Evolutionary conservation across 2,113 vertebrate species (phyloP), one percentile per base, ranked within the genome.

Genomic region (Alethe diademata): DNA sequence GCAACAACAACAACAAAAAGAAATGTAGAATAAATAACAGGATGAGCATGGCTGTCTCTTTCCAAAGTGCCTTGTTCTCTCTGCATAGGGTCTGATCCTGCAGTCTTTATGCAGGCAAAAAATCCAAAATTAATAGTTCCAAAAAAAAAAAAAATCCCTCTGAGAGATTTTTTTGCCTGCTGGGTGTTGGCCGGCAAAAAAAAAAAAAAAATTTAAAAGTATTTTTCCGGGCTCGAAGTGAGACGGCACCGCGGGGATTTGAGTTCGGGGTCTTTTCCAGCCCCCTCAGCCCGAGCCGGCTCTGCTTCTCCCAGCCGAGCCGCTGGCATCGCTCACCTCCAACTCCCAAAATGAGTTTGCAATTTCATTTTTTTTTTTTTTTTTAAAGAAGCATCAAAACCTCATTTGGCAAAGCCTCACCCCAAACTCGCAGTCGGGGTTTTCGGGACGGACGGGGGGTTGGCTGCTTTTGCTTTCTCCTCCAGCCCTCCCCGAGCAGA

Each of bases 1-100:
- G 96, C 92, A 95, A 95, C 78, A 31, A 96, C 78, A 60, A 92
- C 66, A 24, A 97, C 25, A 48, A 97, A 91, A 93, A 97, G 87
- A 97, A 97, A 94, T 66, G 97, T 91, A 98, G 98, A 99, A 99
- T 99, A 99, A 99, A 99, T 99, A 99, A 99, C 97, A 97, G 97
- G 95, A 97, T 98, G 98, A 98, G 98, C 98, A 98, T 98, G 98
- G 98, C 97, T 98, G 98, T 96, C 93, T 96, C 96, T 97, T 96
- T 97, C 98, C 96, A 98, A 99, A 99, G 99, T 99, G 99, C 99
- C 99, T 99, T 98, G 97, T 98, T 98, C 98, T 97, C 98, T 96
- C 97, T 94, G 98, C 91, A 93, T 86, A 95, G 69, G 97, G 92
- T 74, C 95, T 43, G 66, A 80, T 93, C 97, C 95, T 79, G 96